Base-by-base conservation (phyloP, 2,888 invertebrate species). In the Sycophila texana region DNA sequence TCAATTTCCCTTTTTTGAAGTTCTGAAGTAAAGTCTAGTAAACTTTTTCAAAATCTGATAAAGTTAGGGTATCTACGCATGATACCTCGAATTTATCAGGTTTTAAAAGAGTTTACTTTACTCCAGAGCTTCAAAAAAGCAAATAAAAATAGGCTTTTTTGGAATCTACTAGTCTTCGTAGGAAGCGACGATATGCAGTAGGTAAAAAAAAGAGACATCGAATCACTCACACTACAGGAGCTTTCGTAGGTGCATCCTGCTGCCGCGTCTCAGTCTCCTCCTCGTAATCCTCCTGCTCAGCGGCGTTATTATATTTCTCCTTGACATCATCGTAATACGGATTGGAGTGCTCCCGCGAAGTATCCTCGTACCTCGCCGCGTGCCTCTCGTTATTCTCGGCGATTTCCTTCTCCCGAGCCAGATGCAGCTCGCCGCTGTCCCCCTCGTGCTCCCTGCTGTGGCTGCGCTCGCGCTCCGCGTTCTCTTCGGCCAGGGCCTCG, bases 401-500 rank as follows among this genome's bases (percentile, higher is more conserved):
- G 5, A 83, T 81, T 53, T 78, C 79, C 53, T 82, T 81, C 18
- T 83, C 81, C 1, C 72, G 75, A 12, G 49, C 74, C 1, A 58
- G 30, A n/a, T 84, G 57, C 61, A 75, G 79, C 61, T 75, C 49
- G 63, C 67, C 39, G 51, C 80, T 55, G 10, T 60, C 60, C 5
- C 73, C 74, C n/a, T 81, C 74, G 39, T 66, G 75, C 4, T 81
- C 71, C 16, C 57, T 30, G 16, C 77, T 73, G 39, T 30, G 76
- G 3, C 80, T 73, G 0, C 79, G 82, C 26, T 83, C 83, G 18
- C 83, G 82, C 12, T 84, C 81, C 0, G 79, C 63, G 16, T 86
- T 84, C 2, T 86, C 81, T 7, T 85, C 79, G 7, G 82, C 84
- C 55, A 86, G 65, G 51, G 70, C 84, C 47, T 83, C 82, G 0